Conservation (phyloP, 2,888 invertebrate species). For the Aricia artaxerxes region DNA sequence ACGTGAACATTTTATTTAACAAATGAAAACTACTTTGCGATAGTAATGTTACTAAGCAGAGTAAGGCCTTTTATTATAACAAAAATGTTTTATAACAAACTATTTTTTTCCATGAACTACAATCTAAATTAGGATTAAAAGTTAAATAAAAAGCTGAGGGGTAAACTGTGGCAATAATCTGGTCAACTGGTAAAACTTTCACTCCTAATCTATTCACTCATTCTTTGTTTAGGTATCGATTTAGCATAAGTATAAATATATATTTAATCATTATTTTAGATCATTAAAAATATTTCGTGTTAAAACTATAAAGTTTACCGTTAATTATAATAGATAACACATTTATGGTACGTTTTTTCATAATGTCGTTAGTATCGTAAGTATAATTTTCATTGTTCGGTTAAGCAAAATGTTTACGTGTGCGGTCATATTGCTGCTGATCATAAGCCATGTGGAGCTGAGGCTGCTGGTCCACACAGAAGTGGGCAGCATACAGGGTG, state of each 20-base stretch:
- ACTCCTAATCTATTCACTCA: no score
- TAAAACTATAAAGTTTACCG: background rate
- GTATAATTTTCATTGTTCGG: background rate
- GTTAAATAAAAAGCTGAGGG: no score
- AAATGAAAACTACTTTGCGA: background rate
- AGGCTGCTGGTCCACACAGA: conserved; percentile 29
- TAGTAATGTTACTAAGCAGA: no score
- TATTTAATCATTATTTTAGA: background rate
- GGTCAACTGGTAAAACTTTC: no score
- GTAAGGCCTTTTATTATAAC: background rate
- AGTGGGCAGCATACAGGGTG: conserved; percentile 19
- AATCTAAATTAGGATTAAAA: no score
- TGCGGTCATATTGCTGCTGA: background rate
- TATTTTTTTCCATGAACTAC: background rate
- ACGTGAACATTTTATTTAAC: background rate
- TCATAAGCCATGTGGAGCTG: conserved; percentile 26
- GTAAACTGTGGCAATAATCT: no score
- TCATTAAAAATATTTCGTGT: background rate
- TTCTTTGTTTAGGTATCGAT: no score
- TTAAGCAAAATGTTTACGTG: background rate
- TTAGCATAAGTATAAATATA: background rate
- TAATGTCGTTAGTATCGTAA: background rate
- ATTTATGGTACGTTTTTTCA: background rate
- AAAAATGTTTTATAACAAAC: background rate
- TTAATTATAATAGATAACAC: background rate